Evolutionary conservation across 1,140 invertebrate genomes (phyloP).

Genomic region (Camponotus floridanus): DNA sequence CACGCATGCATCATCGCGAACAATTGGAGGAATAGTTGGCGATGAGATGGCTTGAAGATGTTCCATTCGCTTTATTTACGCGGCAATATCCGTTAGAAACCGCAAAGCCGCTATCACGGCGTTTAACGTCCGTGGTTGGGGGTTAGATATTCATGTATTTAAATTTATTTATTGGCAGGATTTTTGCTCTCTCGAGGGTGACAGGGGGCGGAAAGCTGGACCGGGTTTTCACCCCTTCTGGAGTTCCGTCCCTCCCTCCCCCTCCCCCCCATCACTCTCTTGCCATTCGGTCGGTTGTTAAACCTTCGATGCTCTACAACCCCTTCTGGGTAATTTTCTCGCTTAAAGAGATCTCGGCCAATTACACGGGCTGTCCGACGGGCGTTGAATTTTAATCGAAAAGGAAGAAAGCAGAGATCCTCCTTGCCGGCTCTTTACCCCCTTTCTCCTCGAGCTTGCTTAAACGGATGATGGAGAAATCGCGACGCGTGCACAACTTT

Average conservation of each 20-base stretch:
- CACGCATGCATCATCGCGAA: not conserved
- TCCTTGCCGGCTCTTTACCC: conserved; percentile 64
- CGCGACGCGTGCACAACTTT: conserved; percentile 11
- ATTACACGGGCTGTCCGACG: conserved; percentile 83
- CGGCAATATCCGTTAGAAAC: conserved; percentile 60
- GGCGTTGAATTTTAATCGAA: conserved; percentile 85
- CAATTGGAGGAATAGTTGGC: not conserved
- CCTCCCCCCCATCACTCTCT: conserved; percentile 21
- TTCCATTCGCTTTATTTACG: conserved; percentile 29
- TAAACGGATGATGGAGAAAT: not conserved
- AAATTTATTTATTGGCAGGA: conserved; percentile 86
- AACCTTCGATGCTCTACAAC: conserved; percentile 79
- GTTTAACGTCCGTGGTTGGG: conserved; percentile 50
- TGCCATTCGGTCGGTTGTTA: conserved; percentile 66
- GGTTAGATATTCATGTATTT: conserved; percentile 85
- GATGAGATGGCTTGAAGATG: conserved; percentile 19
- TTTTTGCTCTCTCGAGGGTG: conserved; percentile 77
- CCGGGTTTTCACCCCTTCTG: conserved; percentile 23
- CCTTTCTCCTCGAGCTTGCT: not conserved
- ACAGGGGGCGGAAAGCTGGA: conserved; percentile 59
- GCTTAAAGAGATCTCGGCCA: conserved; percentile 85
- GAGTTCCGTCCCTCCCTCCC: conserved; percentile 6
- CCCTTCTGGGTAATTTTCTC: conserved; percentile 85
- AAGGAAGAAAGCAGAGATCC: conserved; percentile 74
- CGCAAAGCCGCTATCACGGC: conserved; percentile 66